Percentiles rank a stretch among this genome's conserved stretches.
These are phyloP conservation scores for Scortum barcoo DNA, from an alignment of 2,113 vertebrate genomes.

Conservation along the genomic window DNA sequence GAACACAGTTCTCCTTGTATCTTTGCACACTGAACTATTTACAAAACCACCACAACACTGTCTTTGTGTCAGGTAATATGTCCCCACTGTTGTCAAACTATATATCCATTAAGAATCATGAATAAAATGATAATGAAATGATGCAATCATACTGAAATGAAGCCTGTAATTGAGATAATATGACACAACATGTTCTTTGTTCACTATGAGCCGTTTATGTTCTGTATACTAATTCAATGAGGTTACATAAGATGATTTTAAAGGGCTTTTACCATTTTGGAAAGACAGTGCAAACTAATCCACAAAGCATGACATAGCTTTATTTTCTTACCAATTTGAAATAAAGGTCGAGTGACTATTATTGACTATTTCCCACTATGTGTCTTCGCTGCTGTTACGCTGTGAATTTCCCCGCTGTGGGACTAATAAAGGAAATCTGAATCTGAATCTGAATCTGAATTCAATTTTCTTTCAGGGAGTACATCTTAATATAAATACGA, in stretches of 20 bases:
- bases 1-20: not conserved
- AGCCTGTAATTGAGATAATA: conserved; percentile 10
- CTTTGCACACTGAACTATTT: not conserved
- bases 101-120: conserved; percentile 6
- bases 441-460: too few species aligned
- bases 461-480: not conserved
- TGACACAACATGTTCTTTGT: conserved; percentile 5
- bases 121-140: conserved; percentile 12
- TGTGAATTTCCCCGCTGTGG: too few species aligned
- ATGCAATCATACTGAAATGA: conserved; percentile 2
- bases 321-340: conserved; percentile 12
- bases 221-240: conserved; percentile 1
- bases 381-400: too few species aligned
- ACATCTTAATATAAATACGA: not conserved
- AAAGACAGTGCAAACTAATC: not conserved
- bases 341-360: conserved; percentile 1
- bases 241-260: not conserved
- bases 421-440: too few species aligned
- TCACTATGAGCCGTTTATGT: conserved; percentile 8
- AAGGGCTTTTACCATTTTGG: not conserved
- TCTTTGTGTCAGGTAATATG: not conserved
- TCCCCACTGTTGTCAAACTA: not conserved
- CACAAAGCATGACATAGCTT: not conserved
- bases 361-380: too few species aligned
- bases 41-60: not conserved